Conservation (phyloP, 2,797 vertebrate genomes). For the Sebastes variabilis region DNA sequence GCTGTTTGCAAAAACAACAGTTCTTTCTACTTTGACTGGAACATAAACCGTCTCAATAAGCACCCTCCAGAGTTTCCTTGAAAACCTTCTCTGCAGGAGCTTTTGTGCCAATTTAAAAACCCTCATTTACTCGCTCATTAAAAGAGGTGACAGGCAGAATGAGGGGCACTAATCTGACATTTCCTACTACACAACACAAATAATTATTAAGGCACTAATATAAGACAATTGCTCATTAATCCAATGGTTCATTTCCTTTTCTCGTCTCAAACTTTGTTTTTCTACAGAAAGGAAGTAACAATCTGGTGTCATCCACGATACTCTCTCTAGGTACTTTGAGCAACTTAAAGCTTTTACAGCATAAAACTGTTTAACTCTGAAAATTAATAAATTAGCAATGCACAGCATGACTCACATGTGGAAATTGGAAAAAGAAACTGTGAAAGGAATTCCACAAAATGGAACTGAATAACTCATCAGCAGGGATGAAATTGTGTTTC, state of each 20-base stretch:
- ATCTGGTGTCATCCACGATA: background rate
- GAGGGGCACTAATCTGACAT: conserved; percentile 44
- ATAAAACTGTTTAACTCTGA: background rate
- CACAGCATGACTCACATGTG: background rate
- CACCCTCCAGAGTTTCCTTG: conserved; percentile 35
- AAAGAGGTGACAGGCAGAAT: conserved; percentile 36
- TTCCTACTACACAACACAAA: conserved; percentile 27
- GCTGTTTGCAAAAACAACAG: conserved; percentile 10
- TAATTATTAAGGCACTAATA: conserved; percentile 38
- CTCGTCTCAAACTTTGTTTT: background rate
- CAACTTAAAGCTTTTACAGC: background rate
- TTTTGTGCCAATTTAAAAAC: conserved; percentile 47
- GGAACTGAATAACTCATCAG: conserved; percentile 10
- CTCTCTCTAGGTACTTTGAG: background rate
- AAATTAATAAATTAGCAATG: conserved; percentile 23
- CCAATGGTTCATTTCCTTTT: background rate
- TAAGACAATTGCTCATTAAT: conserved; percentile 11
- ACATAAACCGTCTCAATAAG: conserved; percentile 39
- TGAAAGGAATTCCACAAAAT: conserved; percentile 19
- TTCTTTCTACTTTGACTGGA: conserved; percentile 11
- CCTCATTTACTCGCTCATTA: conserved; percentile 47
- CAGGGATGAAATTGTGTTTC: background rate
- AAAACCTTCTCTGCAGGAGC: conserved; percentile 45
- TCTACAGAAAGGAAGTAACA: background rate
- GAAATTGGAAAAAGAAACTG: background rate